Conservation (phyloP, 2,113 vertebrate genomes). For the Urocitellus parryii region DNA sequence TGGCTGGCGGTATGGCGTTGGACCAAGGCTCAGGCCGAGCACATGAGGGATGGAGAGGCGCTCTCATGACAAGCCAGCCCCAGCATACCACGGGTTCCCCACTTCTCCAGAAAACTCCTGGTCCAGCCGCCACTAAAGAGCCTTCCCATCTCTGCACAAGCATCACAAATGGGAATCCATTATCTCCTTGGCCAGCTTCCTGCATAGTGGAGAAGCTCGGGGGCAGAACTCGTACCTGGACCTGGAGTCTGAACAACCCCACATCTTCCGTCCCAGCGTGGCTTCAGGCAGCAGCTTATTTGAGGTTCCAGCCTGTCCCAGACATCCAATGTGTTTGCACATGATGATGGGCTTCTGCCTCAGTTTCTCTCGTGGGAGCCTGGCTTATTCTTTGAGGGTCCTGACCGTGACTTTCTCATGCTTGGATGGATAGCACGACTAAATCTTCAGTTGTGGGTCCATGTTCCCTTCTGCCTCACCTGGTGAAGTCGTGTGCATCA, state of each 20-base stretch:
- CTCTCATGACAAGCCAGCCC: not conserved
- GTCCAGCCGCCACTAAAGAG: not conserved
- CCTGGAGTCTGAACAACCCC: not conserved
- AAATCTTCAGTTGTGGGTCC: not conserved
- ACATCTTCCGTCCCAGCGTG: not conserved
- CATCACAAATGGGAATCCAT: not conserved
- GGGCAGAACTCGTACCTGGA: not conserved
- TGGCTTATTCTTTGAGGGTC: not conserved
- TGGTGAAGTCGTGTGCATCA: not conserved
- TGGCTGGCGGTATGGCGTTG: not conserved
- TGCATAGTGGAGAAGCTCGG: not conserved
- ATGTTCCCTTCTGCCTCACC: not conserved
- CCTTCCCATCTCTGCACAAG: not conserved
- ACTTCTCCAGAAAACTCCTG: not conserved
- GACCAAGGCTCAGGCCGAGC: not conserved
- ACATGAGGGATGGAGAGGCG: not conserved
- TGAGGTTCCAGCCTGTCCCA: not conserved
- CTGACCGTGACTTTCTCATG: not conserved
- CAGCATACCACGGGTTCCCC: no score
- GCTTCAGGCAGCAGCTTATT: not conserved
- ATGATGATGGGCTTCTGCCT: not conserved
- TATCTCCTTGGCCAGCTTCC: not conserved
- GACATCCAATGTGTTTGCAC: accelerated
- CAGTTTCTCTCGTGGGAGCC: not conserved
- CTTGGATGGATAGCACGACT: not conserved